These are phyloP conservation scores for Nyctereutes procyonoides DNA, from an alignment of 2,113 vertebrate species.

Conservation along the genomic window DNA sequence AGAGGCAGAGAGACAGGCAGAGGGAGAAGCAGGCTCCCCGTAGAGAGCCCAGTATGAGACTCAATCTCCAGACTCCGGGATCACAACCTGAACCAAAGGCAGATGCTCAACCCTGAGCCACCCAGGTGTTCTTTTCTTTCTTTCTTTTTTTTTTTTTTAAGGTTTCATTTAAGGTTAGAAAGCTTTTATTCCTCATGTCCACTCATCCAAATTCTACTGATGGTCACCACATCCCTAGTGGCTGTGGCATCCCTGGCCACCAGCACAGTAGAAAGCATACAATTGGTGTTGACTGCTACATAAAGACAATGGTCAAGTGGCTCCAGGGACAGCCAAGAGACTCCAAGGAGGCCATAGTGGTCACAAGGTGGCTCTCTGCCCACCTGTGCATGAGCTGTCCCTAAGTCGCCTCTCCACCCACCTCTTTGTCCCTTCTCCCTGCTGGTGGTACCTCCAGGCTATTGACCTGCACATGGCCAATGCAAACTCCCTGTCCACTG, in stretches of 20 bases:
- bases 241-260: background rate
- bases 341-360: background rate
- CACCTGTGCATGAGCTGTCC: background rate
- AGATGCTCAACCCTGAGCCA: too few species aligned
- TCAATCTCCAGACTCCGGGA: too few species aligned
- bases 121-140: too few species aligned
- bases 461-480: background rate
- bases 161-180: background rate
- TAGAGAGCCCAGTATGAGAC: too few species aligned
- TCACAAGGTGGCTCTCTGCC: background rate
- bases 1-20: too few species aligned
- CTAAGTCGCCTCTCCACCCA: background rate
- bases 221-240: background rate
- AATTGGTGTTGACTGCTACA: background rate
- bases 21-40: too few species aligned
- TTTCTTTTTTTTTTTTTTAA: too few species aligned
- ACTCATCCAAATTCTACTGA: background rate
- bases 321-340: background rate
- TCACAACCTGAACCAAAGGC: too few species aligned
- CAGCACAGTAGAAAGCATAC: background rate
- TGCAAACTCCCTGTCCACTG: background rate
- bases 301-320: background rate
- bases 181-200: background rate
- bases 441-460: background rate
- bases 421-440: too few species aligned